A percentile compares a stretch with the other conserved stretches of the same genome.
Conservation (phyloP, 2,113 vertebrate species). For the Macquaria ambigua region DNA sequence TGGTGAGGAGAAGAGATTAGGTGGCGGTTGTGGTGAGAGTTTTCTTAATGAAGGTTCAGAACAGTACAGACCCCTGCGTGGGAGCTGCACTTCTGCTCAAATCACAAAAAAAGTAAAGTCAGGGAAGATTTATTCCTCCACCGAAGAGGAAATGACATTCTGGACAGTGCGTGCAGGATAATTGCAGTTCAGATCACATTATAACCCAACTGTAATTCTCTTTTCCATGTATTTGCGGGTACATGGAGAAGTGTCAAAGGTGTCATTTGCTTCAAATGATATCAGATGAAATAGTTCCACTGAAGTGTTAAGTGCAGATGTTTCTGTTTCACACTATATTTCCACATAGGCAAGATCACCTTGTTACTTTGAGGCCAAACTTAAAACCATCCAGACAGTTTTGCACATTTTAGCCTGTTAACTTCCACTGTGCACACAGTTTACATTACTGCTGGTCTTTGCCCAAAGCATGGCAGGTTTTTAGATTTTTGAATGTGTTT, state of each 20-base stretch:
- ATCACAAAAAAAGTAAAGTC: constrained; percentile 38
- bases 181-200: constrained; percentile 31
- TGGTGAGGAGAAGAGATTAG: constrained; percentile 51
- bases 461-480: background rate
- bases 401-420: too few relatives aligned
- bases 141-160: constrained; percentile 24
- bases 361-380: background rate
- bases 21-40: constrained; percentile 55
- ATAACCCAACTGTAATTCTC: background rate
- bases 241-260: background rate
- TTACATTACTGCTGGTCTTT: background rate
- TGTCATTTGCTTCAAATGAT: background rate
- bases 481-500: background rate
- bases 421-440: too few relatives aligned
- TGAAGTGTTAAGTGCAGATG: background rate
- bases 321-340: background rate
- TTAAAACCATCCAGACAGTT: background rate
- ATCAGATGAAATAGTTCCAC: constrained; percentile 14
- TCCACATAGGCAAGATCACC: background rate
- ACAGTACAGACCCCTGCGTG: constrained; percentile 45
- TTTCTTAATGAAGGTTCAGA: constrained; percentile 69
- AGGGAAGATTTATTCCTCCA: constrained; percentile 48
- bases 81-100: constrained; percentile 51
- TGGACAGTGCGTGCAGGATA: constrained; percentile 28
- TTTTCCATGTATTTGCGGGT: background rate